A percentile compares a stretch with the other conserved stretches of the same genome.
Conservation (phyloP, 2,113 vertebrate genomes). For the Okapia johnstoni region DNA sequence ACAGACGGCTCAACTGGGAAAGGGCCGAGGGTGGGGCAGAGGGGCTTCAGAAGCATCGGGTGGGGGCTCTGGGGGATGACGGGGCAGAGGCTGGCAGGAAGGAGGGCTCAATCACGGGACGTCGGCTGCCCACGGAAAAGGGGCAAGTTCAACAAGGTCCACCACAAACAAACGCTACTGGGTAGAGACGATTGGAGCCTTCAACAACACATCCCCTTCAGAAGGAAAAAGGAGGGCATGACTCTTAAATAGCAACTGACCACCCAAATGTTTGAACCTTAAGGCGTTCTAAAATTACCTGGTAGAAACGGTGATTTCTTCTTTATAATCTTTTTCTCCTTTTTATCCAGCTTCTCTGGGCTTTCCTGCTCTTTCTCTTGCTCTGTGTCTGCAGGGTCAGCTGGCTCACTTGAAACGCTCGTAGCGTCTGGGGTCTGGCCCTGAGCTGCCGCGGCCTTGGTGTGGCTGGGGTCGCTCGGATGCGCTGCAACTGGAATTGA, state of each 20-base stretch:
- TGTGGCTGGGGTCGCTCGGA: conserved; percentile 79
- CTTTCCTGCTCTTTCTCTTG: conserved; percentile 80
- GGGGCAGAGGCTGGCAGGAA: neutral
- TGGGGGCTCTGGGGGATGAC: neutral
- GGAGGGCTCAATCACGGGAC: neutral
- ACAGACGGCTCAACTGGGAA: accelerated
- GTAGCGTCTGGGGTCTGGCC: conserved; percentile 69
- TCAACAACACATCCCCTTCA: neutral
- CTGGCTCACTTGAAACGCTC: conserved; percentile 70
- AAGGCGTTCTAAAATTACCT: conserved; percentile 79
- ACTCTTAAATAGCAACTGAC: neutral
- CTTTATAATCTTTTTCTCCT: conserved; percentile 92
- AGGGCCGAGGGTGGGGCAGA: no score
- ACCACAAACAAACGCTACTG: neutral
- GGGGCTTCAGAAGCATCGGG: neutral
- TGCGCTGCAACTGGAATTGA: conserved; percentile 89
- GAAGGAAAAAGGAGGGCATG: neutral
- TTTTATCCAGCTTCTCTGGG: conserved; percentile 85
- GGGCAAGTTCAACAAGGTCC: neutral
- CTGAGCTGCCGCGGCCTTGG: conserved; percentile 75
- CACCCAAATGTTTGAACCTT: accelerated
- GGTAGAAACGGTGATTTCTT: conserved; percentile 94
- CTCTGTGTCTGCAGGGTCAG: conserved; percentile 74
- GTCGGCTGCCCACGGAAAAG: neutral
- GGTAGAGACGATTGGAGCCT: neutral